These are phyloP conservation scores for Rhabditophanes sp. DNA, from an alignment of 2,888 invertebrate species.

Conservation along the genomic window DNA sequence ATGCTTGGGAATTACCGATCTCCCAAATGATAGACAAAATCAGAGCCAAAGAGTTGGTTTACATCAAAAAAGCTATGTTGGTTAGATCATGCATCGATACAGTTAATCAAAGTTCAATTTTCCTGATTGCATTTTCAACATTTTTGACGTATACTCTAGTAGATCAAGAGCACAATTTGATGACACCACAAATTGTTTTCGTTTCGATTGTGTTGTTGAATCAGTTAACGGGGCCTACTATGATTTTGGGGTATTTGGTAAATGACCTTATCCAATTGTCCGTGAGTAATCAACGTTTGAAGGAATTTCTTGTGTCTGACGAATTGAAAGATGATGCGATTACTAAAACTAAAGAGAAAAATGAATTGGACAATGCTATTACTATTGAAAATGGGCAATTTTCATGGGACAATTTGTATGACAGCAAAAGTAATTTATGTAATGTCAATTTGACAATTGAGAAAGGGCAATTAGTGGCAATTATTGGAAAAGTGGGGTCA, in stretches of 20 bases:
- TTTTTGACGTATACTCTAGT: constrained; percentile 48
- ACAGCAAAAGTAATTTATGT: constrained; percentile 1
- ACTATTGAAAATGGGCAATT: constrained; percentile 70
- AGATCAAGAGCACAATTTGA: constrained; percentile 6
- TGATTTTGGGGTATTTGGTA: constrained; percentile 21
- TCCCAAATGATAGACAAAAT: constrained; percentile 63
- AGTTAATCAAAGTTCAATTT: constrained; percentile 1
- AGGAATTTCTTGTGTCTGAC: constrained; percentile 49
- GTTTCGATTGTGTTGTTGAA: constrained; percentile 31
- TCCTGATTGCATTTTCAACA: constrained; percentile 13
- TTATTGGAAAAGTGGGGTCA: constrained; percentile 71
- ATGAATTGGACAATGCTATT: constrained; percentile 50
- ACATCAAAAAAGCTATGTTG: constrained; percentile 74
- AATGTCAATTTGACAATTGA: constrained; percentile 48
- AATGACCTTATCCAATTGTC: constrained; percentile 17
- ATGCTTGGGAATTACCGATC: constrained; percentile 45
- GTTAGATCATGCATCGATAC: constrained; percentile 54
- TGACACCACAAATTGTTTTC: constrained; percentile 27
- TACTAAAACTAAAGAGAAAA: constrained; percentile 10
- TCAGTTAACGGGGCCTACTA: constrained; percentile 22
- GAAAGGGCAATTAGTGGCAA: constrained; percentile 59
- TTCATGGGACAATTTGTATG: constrained; percentile 71
- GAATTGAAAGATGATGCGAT: constrained; percentile 49
- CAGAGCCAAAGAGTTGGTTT: constrained; percentile 60
- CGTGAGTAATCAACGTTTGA: constrained; percentile 33